Conservation (phyloP, 2,888 invertebrate species). For the Zootermopsis nevadensis region DNA sequence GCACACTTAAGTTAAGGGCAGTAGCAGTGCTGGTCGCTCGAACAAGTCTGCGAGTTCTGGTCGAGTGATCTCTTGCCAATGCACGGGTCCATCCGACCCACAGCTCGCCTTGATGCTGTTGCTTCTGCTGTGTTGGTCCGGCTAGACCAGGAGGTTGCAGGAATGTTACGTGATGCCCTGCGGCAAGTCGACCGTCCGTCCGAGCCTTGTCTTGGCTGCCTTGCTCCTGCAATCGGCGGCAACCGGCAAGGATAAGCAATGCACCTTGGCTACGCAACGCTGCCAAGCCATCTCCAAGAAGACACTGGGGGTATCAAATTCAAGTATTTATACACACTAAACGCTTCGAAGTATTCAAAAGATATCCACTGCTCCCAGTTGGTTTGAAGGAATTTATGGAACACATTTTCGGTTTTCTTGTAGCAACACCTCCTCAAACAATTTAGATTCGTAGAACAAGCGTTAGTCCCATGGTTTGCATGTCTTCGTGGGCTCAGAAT, state of each 20-base stretch:
- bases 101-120: slow-evolving; percentile 6
- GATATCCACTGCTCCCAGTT: neutral
- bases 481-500: too few relatives aligned
- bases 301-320: neutral
- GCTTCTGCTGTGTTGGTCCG: slow-evolving; percentile 10
- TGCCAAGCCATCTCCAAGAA: neutral
- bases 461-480: too few relatives aligned
- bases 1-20: too few relatives aligned
- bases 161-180: slow-evolving; percentile 17
- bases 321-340: neutral
- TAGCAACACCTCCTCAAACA: neutral
- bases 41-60: neutral
- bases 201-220: too few relatives aligned
- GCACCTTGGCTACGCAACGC: too few relatives aligned
- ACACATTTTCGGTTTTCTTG: neutral
- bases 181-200: neutral
- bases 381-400: neutral
- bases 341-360: neutral
- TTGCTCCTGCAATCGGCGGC: too few relatives aligned
- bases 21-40: too few relatives aligned
- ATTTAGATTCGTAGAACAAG: neutral
- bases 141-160: slow-evolving; percentile 10
- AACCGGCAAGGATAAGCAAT: too few relatives aligned
- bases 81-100: too few relatives aligned
- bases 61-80: neutral